Evolutionary conservation across 2,113 vertebrate genomes (phyloP), one percentile per base, ranked within the genome.

Genomic region (Gobiocypris rarus): DNA sequence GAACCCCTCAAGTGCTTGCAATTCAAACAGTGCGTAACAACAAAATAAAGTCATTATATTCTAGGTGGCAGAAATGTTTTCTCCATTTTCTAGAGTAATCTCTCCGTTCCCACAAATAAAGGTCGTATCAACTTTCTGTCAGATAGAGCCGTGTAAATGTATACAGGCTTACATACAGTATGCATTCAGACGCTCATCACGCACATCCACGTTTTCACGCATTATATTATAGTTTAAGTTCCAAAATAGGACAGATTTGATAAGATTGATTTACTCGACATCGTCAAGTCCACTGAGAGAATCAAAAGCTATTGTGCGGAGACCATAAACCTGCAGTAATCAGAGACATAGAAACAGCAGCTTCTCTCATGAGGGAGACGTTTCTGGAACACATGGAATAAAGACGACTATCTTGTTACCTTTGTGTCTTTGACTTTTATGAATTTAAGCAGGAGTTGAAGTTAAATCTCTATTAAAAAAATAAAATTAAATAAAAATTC

Each of bases 181-280:
- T 45, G 11, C 45, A 54, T 67, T 76, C 43, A 76, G 24, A 67
- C 1, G 17, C 22, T 19, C 38, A 48, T 14, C 70, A 74, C 70
- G 31, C 31, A 31, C 31, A 31, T 31, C 31, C 31, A 31, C 31
- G 31, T 31, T 31, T 31, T 31, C 31, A 31, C 31, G n/a, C 3
- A 9, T 54, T 41, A 3, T 17, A 24, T 24, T 17, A 28, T 9
- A 50, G 71, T 15, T 50, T 8, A 43, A 24, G 0, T 8, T 5
- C 50, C n/a, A 77, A 59, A 77, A 77, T 9, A 69, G 59, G 73
- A 8, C 61, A 56, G 74, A 76, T 83, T 65, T 71, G 45, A n/a
- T 34, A 45, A 13, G 82, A 52, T 75, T 67, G 38, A 0, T 6
- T 67, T 19, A 14, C 56, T 31, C 7, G 0, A 34, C 34, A 15